Conservation (phyloP, 2,888 invertebrate species). For the Brachynemurus nebulosus region DNA sequence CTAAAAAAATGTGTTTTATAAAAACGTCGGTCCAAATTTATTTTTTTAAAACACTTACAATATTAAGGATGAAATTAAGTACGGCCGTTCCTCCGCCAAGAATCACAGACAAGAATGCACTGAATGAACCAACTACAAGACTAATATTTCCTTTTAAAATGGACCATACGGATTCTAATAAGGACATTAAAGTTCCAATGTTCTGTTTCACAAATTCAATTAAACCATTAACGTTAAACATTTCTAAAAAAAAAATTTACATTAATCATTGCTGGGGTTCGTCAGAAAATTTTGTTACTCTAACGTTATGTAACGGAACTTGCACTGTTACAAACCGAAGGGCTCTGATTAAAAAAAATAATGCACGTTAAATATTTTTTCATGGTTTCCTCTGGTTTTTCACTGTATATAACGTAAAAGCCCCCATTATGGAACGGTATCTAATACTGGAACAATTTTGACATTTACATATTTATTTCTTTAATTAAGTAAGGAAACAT, state of each 20-base stretch:
- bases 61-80: conserved; percentile 70
- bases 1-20: conserved; percentile 37
- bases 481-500: too few relatives aligned
- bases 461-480: too few relatives aligned
- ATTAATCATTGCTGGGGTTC: too few relatives aligned
- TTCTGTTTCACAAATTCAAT: conserved; percentile 79
- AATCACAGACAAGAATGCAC: conserved; percentile 75
- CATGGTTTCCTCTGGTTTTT: too few relatives aligned
- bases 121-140: conserved; percentile 67
- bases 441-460: too few relatives aligned
- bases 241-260: conserved; percentile 32
- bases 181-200: conserved; percentile 74
- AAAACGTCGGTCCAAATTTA: not conserved
- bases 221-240: conserved; percentile 59
- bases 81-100: conserved; percentile 84
- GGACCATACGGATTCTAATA: conserved; percentile 76
- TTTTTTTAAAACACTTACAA: conserved; percentile 39
- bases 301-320: too few relatives aligned
- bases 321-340: too few relatives aligned
- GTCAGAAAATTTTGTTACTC: too few relatives aligned
- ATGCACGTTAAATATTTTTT: too few relatives aligned
- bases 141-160: conserved; percentile 88
- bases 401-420: too few relatives aligned
- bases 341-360: too few relatives aligned
- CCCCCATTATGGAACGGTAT: too few relatives aligned